phyloP scores from a whole-genome alignment of 2,797 vertebrate genomes.

The Spinus pinus region DNA sequence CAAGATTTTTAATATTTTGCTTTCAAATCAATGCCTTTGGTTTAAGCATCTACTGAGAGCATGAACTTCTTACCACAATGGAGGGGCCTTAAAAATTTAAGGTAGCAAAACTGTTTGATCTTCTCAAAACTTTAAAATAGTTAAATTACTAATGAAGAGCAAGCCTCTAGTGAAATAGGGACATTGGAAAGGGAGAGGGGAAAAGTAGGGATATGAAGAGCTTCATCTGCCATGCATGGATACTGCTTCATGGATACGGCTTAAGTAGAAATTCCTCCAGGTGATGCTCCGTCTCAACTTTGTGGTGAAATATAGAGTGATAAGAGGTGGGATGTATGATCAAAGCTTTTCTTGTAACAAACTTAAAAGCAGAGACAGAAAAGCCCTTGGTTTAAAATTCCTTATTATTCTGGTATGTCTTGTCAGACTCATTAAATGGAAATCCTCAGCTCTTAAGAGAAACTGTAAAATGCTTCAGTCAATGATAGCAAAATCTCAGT shows the following conservation, averaged over 20 bases:
- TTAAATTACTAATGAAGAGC: not conserved
- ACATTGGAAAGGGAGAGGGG: not conserved
- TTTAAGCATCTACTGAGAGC: not conserved
- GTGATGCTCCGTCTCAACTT: not conserved
- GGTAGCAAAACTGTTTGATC: not conserved
- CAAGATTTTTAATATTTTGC: not conserved
- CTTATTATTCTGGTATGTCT: not conserved
- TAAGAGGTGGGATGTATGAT: not conserved
- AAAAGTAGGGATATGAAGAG: not conserved
- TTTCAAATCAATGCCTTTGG: not conserved
- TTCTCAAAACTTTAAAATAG: not conserved
- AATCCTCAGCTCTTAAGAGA: not conserved
- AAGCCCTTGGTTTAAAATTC: not conserved
- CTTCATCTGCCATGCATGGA: not conserved
- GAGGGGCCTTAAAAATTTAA: not conserved
- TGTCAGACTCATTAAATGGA: not conserved
- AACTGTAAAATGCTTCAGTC: not conserved
- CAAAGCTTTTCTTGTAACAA: not conserved
- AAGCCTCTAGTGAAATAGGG: not conserved
- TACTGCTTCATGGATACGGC: not conserved
- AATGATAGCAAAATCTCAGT: not conserved
- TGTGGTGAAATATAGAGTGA: not conserved
- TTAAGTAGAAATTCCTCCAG: not conserved
- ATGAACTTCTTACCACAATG: not conserved
- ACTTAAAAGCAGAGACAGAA: not conserved